Evolutionary conservation across 2,797 vertebrate genomes (phyloP), one percentile per base, ranked within the genome.

Genomic region (Chiloscyllium punctatum): DNA sequence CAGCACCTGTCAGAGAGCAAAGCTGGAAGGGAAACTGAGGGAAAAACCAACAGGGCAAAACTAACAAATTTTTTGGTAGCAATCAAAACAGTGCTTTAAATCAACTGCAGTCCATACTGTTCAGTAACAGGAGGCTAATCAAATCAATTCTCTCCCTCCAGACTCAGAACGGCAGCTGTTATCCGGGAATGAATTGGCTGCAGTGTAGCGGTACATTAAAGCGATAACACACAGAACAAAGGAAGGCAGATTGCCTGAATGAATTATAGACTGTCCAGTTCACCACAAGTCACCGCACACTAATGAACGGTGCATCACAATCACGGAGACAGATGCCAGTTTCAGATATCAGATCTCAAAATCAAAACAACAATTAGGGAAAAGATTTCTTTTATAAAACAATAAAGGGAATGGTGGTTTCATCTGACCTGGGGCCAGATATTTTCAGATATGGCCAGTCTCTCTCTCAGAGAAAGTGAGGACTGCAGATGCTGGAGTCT

Each of bases 181-280:
- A 37, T 23, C 62, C 42, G 25, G 90, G 90, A 92, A 69, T 92
- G 42, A 37, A 92, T 92, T 69, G 25, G 21, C n/a, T 69, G 66
- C 90, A 42, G n/a, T 9, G 8, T 27, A 42, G 90, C 62, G 25
- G 62, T n/a, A 23, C 21, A 91, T 16, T 79, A 79, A 66, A 91
- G 21, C 2, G 33, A 66, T 33, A 91, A 57, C 57, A 42, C 33
- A 42, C 42, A 69, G 62, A 27, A 92, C 66, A 92, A 92, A 92
- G n/a, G 90, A 69, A 37, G 90, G 42, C 90, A 92, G 90, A 92
- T 92, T 92, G 90, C n/a, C 62, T 42, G 66, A 92, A 92, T 92
- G 68, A 69, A 92, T 69, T 92, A 69, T 42, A 13, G 2, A 3
- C 21, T 90, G 42, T 25, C 42, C 62, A 69, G 16, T 68, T 21